phyloP scores from a whole-genome alignment of 2,113 vertebrate genomes.

The Dendropsophus ebraccatus region DNA sequence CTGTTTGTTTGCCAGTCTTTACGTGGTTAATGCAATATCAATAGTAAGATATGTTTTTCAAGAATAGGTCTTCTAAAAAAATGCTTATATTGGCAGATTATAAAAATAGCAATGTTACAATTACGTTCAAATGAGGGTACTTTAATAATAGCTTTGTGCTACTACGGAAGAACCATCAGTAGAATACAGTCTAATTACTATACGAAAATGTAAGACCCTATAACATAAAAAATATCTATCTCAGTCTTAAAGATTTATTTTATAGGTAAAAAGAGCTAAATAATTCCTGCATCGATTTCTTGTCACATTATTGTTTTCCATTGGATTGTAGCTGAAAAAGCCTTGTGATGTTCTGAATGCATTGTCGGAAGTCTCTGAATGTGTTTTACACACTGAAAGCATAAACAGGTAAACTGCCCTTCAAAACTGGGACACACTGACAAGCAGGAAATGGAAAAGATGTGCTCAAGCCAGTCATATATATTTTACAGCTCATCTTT shows the following conservation, averaged over 20 bases:
- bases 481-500: not conserved
- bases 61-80: no score
- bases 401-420: not conserved
- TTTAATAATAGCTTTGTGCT: no score
- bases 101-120: no score
- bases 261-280: not conserved
- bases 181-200: no score
- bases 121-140: no score
- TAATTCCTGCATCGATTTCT: not conserved
- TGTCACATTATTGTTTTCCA: not conserved
- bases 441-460: not conserved
- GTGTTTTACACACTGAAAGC: slow-evolving; percentile 1
- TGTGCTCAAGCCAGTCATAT: not conserved
- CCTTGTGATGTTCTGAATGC: not conserved
- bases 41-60: no score
- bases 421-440: slow-evolving; percentile 8
- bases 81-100: no score
- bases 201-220: no score
- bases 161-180: no score
- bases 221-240: no score
- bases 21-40: no score
- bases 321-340: not conserved
- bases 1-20: no score
- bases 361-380: not conserved
- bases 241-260: not conserved